Conservation (phyloP, 2,113 vertebrate species). For the Prionailurus viverrinus region DNA sequence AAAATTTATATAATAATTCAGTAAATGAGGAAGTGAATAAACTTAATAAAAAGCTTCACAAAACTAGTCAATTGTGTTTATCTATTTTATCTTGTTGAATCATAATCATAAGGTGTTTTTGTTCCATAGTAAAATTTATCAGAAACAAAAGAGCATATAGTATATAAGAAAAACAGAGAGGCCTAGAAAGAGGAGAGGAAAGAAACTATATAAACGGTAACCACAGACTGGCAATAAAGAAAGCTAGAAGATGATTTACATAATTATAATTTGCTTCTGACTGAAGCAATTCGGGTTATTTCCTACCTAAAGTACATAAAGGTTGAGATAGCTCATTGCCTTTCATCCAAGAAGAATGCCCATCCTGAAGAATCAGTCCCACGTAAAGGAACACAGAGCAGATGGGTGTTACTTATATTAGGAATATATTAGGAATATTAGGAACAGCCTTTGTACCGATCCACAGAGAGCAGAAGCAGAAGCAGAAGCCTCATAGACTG, state of each 20-base stretch:
- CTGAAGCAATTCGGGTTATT: neutral
- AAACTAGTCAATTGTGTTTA: conserved; percentile 41
- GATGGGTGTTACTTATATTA: neutral
- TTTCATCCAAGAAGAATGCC: conserved; percentile 18
- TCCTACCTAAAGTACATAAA: neutral
- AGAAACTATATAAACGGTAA: conserved; percentile 11
- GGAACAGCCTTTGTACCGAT: neutral
- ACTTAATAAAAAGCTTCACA: conserved; percentile 44
- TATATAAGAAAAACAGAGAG: conserved; percentile 4
- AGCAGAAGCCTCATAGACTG: neutral
- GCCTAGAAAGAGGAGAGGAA: neutral
- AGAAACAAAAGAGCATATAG: neutral
- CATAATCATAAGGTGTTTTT: neutral
- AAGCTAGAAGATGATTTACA: conserved; percentile 6
- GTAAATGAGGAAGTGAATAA: conserved; percentile 45
- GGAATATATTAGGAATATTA: neutral
- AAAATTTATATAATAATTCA: neutral
- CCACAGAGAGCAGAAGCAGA: neutral
- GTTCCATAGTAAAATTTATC: conserved; percentile 23
- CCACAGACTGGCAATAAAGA: neutral
- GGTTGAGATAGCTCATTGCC: neutral
- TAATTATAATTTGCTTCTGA: conserved; percentile 37
- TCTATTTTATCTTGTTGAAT: conserved; percentile 21
- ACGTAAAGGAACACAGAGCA: conserved; percentile 13
- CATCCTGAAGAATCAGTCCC: conserved; percentile 4